A percentile compares a stretch with the other conserved stretches of the same genome.
phyloP scores from a whole-genome alignment of 1,140 invertebrate species.

The Euura lappo region DNA sequence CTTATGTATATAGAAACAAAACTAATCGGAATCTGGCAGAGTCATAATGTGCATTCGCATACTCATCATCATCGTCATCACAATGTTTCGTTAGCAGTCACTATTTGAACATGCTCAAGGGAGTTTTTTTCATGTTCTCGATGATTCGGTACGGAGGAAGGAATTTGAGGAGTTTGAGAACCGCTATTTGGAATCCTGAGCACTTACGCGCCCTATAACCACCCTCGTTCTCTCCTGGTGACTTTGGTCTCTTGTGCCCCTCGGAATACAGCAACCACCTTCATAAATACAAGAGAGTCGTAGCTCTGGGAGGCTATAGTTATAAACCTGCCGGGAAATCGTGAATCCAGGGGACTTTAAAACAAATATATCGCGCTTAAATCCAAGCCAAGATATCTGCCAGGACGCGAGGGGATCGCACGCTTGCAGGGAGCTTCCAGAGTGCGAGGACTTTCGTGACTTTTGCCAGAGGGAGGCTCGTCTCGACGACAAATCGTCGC shows the following conservation, averaged over 20 bases:
- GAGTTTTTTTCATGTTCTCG: too few species aligned
- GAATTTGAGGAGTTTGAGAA: conserved; percentile 37
- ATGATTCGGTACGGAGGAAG: background rate
- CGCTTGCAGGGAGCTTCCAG: conserved; percentile 15
- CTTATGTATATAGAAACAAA: too few species aligned
- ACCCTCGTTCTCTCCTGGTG: conserved; percentile 40
- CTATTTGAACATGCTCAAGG: too few species aligned
- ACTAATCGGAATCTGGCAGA: too few species aligned
- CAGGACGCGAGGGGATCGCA: conserved; percentile 14
- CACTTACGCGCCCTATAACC: conserved; percentile 59
- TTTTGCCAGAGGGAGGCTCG: conserved; percentile 25
- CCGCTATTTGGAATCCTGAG: conserved; percentile 50
- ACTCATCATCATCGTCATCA: too few species aligned
- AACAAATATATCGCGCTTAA: conserved; percentile 62
- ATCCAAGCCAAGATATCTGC: conserved; percentile 50
- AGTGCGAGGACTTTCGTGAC: conserved; percentile 20
- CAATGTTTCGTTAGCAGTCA: too few species aligned
- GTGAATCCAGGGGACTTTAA: conserved; percentile 54
- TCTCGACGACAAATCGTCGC: conserved; percentile 49
- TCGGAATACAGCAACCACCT: conserved; percentile 19
- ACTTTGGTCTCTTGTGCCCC: background rate
- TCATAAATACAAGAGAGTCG: conserved; percentile 49
- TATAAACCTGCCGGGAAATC: conserved; percentile 16
- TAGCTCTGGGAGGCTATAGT: background rate
- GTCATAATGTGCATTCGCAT: too few species aligned